Evolutionary conservation across 2,797 vertebrate species (phyloP).

Genomic region (Eutrigla gurnardus): DNA sequence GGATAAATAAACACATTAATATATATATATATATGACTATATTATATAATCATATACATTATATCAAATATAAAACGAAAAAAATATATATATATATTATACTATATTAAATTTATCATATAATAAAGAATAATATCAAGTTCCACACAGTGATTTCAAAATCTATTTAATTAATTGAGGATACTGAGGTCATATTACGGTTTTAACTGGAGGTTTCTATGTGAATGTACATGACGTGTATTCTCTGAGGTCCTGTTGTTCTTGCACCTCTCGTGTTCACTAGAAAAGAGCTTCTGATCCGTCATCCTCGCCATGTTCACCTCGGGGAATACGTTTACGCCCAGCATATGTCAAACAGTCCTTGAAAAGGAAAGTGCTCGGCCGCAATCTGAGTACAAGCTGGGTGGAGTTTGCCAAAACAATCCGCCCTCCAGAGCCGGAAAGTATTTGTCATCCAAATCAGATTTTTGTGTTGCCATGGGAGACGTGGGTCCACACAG

Average conservation of each 20-base stretch:
- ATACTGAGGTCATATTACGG: not conserved
- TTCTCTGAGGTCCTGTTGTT: constrained; percentile 25
- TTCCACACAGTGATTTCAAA: not conserved
- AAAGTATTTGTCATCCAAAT: constrained; percentile 76
- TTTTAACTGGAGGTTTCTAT: constrained; percentile 10
- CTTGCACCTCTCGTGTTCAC: constrained; percentile 7
- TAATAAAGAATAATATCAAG: not conserved
- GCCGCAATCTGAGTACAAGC: constrained; percentile 37
- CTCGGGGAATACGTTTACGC: constrained; percentile 42
- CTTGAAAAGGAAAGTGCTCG: constrained; percentile 43
- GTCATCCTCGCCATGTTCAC: constrained; percentile 12
- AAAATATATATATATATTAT: no score
- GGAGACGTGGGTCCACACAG: constrained; percentile 55
- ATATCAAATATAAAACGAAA: not conserved
- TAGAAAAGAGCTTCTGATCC: constrained; percentile 29
- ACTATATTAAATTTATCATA: not conserved
- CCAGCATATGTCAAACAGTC: constrained; percentile 58
- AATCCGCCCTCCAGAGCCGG: constrained; percentile 46
- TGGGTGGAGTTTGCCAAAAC: constrained; percentile 61
- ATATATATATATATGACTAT: not conserved
- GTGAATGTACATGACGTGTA: constrained; percentile 8
- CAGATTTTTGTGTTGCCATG: constrained; percentile 65
- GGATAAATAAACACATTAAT: not conserved
- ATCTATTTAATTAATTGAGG: not conserved
- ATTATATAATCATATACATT: not conserved